These are phyloP conservation scores for Pyrgus malvae DNA, from an alignment of 2,888 invertebrate species.

Conservation along the genomic window DNA sequence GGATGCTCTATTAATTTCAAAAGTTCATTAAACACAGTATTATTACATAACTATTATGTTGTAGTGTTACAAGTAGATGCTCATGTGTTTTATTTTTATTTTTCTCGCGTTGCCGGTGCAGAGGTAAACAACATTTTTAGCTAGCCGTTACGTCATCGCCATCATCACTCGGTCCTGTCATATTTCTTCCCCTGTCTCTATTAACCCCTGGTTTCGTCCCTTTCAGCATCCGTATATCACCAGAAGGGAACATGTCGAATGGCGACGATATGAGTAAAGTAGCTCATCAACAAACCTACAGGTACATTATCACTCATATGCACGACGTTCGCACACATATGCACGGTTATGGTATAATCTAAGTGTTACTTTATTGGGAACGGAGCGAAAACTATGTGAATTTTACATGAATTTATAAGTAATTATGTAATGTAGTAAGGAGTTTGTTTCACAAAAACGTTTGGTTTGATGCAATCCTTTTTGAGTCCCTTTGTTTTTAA, in stretches of 20 bases:
- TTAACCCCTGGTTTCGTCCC: slow-evolving; percentile 79
- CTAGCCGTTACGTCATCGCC: slow-evolving; percentile 49
- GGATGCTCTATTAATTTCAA: neutral
- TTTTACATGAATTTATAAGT: too few species aligned
- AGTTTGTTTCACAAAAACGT: too few species aligned
- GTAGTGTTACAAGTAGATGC: slow-evolving; percentile 39
- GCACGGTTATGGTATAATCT: slow-evolving; percentile 28
- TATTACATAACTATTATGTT: slow-evolving; percentile 17
- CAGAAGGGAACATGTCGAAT: slow-evolving; percentile 82
- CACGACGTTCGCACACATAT: slow-evolving; percentile 40
- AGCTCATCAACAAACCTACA: slow-evolving; percentile 89
- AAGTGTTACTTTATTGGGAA: slow-evolving; percentile 1
- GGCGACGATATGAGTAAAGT: slow-evolving; percentile 86
- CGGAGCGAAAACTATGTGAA: neutral
- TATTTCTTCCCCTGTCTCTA: slow-evolving; percentile 52
- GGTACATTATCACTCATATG: slow-evolving; percentile 76
- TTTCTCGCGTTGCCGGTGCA: slow-evolving; percentile 71
- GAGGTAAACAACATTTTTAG: slow-evolving; percentile 67
- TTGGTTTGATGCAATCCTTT: too few species aligned
- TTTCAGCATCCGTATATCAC: slow-evolving; percentile 84
- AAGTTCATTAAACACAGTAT: neutral
- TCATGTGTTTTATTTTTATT: slow-evolving; percentile 55
- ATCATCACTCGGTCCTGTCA: slow-evolving; percentile 50
- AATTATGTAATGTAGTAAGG: too few species aligned
- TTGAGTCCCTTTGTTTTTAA: too few species aligned